These are phyloP conservation scores for Pseudobourletiella spinata DNA, from an alignment of 1,140 invertebrate genomes.

Conservation along the genomic window DNA sequence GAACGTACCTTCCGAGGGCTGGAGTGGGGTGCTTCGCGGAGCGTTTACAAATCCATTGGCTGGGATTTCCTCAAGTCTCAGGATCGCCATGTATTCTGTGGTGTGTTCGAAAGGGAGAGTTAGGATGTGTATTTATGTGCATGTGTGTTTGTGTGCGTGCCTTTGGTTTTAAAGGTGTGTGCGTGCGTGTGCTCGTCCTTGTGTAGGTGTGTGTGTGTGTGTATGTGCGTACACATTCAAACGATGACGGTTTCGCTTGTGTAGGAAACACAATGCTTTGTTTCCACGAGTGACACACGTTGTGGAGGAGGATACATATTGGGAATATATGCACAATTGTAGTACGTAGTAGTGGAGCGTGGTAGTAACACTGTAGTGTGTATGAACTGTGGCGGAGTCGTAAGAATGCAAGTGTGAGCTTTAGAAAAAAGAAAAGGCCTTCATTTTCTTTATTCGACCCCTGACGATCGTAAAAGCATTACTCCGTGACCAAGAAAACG, in stretches of 20 bases:
- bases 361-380: neutral
- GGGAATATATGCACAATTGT: too few species aligned
- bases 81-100: too few species aligned
- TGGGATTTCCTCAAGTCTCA: conserved; percentile 4
- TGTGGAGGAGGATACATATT: too few species aligned
- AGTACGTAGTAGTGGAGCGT: neutral
- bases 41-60: neutral
- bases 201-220: neutral
- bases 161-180: neutral
- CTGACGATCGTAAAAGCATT: conserved; percentile 38
- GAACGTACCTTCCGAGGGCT: neutral
- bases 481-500: conserved; percentile 37
- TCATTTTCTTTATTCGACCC: conserved; percentile 39
- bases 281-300: too few species aligned
- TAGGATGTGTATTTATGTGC: neutral
- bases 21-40: neutral
- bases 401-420: conserved; percentile 5
- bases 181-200: neutral
- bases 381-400: neutral
- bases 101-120: too few species aligned
- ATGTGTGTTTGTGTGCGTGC: neutral
- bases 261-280: too few species aligned
- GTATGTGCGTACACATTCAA: too few species aligned
- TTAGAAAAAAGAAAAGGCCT: conserved; percentile 26
- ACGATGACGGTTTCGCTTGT: too few species aligned